A percentile compares a stretch with the other conserved stretches of the same genome.
Evolutionary conservation across 2,797 vertebrate species (phyloP).

Genomic region (Austrolebias charrua): DNA sequence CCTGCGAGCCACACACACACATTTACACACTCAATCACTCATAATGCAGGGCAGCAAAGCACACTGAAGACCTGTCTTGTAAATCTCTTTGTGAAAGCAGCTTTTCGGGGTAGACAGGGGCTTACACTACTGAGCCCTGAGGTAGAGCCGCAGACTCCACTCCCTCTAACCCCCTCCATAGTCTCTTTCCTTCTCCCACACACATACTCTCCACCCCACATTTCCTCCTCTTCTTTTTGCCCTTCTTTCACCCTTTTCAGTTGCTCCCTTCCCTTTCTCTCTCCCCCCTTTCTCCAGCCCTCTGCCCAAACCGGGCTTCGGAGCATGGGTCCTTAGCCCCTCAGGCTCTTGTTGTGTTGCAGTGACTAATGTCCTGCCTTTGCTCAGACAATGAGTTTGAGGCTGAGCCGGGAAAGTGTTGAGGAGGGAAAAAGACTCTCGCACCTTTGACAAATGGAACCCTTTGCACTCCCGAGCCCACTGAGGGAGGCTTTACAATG

Average conservation of each 20-base stretch:
- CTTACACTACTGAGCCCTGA: constrained; percentile 79
- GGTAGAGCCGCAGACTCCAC: constrained; percentile 74
- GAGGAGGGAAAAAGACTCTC: constrained; percentile 82
- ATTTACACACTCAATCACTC: constrained; percentile 51
- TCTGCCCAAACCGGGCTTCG: constrained; percentile 58
- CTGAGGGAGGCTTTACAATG: constrained; percentile 76
- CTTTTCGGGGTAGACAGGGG: constrained; percentile 82
- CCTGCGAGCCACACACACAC: constrained; percentile 40
- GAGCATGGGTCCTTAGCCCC: constrained; percentile 76
- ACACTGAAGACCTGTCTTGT: constrained; percentile 82
- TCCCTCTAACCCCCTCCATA: constrained; percentile 62
- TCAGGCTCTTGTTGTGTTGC: constrained; percentile 86
- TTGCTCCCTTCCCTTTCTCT: constrained; percentile 44
- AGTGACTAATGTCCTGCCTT: constrained; percentile 95
- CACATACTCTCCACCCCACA: constrained; percentile 61
- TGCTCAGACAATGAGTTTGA: constrained; percentile 93
- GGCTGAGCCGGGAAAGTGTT: constrained; percentile 87
- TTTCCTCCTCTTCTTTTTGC: constrained; percentile 53
- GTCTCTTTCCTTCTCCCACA: constrained; percentile 68
- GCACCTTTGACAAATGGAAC: constrained; percentile 93
- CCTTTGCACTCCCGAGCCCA: constrained; percentile 67
- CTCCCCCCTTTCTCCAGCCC: constrained; percentile 31
- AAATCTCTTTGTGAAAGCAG: constrained; percentile 85
- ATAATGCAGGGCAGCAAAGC: constrained; percentile 74
- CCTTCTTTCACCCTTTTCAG: constrained; percentile 59